Percentiles rank a stretch among this genome's conserved stretches.
phyloP scores from a whole-genome alignment of 2,888 invertebrate species.

The Erebia epiphron region DNA sequence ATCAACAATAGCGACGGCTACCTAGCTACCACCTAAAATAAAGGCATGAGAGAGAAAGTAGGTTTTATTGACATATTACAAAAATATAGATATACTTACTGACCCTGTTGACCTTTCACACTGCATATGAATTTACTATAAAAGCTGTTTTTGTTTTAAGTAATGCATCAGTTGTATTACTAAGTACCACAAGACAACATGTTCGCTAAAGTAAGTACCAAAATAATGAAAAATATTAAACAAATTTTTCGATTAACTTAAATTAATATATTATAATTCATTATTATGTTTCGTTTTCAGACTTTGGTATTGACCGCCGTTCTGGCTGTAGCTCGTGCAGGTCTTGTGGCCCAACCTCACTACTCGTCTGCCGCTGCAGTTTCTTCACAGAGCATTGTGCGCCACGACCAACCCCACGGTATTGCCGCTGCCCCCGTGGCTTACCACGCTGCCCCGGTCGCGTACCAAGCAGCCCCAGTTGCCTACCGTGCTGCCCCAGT shows the following conservation, averaged over 20 bases:
- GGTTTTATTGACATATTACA: slow-evolving; percentile 13
- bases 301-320: slow-evolving; percentile 58
- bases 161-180: slow-evolving; percentile 39
- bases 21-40: background rate
- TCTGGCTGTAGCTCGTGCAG: slow-evolving; percentile 61
- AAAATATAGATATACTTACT: slow-evolving; percentile 16
- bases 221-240: background rate
- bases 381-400: slow-evolving; percentile 65
- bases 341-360: slow-evolving; percentile 61
- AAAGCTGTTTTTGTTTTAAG: slow-evolving; percentile 53
- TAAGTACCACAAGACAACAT: slow-evolving; percentile 51
- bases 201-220: slow-evolving; percentile 68
- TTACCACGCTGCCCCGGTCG: slow-evolving; percentile 48
- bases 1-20: background rate
- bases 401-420: slow-evolving; percentile 61
- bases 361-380: slow-evolving; percentile 59
- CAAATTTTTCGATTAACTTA: background rate
- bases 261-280: background rate
- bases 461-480: slow-evolving; percentile 49
- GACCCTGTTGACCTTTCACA: slow-evolving; percentile 28
- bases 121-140: slow-evolving; percentile 59
- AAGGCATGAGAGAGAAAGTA: slow-evolving; percentile 18
- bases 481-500: slow-evolving; percentile 40
- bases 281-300: slow-evolving; percentile 44
- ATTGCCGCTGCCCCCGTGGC: slow-evolving; percentile 49